Base-by-base conservation (phyloP, 1,140 invertebrate species). In the Cephus cinctus region DNA sequence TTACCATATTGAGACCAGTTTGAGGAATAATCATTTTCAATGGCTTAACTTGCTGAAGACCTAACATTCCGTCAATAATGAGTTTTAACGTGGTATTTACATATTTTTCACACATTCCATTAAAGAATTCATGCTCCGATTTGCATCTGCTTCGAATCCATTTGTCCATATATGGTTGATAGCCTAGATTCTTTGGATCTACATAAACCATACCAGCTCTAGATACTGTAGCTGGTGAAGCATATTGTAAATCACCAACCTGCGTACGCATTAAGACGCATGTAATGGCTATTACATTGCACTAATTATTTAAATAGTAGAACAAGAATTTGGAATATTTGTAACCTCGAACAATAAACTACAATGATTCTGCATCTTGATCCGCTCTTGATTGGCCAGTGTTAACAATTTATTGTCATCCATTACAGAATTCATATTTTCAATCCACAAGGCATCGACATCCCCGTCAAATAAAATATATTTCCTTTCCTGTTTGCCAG, bases 391-490 rank as follows among this genome's bases (percentile, higher is more conserved):
- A 73, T 95, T 95, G 0, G 90, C 90, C 49, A 96, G 75, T 1
- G 92, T 95, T 32, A 96, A 68, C 34, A 95, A 70, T 67, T 88
- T 89, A 66, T 95, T 96, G 70, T 96, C 92, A 67, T 96, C 93
- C 92, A 96, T 95, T 4, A 96, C 92, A 1, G 92, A 94, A 75
- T 96, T 96, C 91, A 96, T 94, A 72, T 95, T 95, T 76, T 95
- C 92, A 53, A 96, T 92, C 92, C 92, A 96, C 4, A 94, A 75
- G 5, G 92, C 86, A 79, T 96, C 93, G 2, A 96, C 90, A 65
- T 96, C 92, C 4, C 94, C 94, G 68, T 96, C 94, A 76, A 94
- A 95, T 34, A 94, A 75, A 51, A 93, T 92, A 61, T 92, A 95
- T 40, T 84, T 83, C 39, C 82, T 78, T 68, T 92, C 89, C 40